Conservation (phyloP, 2,797 vertebrate genomes). For the Sitta carolinensis region DNA sequence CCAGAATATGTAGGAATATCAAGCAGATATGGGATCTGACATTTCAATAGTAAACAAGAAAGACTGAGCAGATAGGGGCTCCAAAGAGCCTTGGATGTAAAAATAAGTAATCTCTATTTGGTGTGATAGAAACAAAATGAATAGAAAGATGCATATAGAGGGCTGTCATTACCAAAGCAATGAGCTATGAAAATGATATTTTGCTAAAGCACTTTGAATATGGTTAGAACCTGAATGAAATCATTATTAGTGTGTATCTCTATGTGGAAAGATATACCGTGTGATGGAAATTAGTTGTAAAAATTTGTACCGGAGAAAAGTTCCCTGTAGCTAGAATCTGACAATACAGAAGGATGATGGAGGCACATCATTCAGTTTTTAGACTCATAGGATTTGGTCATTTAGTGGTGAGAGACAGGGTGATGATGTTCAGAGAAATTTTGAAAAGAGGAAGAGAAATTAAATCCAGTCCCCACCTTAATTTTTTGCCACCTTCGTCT, state of each 20-base stretch:
- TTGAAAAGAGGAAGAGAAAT: not conserved
- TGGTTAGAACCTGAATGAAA: not conserved
- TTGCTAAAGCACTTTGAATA: not conserved
- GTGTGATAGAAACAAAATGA: not conserved
- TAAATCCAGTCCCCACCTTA: not conserved
- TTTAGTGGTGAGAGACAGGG: not conserved
- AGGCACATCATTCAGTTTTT: not conserved
- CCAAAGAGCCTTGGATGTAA: not conserved
- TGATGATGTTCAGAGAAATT: not conserved
- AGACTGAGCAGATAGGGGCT: not conserved
- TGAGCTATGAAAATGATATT: constrained; percentile 31
- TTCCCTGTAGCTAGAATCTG: not conserved
- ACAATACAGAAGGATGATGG: not conserved
- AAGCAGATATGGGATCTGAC: not conserved
- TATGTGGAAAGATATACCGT: not conserved
- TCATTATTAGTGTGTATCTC: not conserved
- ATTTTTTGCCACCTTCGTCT: not conserved
- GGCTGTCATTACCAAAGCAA: constrained; percentile 11
- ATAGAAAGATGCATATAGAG: not conserved
- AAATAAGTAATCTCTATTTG: not conserved
- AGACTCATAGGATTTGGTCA: not conserved
- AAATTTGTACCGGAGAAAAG: not conserved
- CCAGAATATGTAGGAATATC: not conserved
- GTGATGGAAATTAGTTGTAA: not conserved
- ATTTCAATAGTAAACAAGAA: not conserved